These are phyloP conservation scores for Microcaecilia unicolor DNA, from an alignment of 2,797 vertebrate genomes.

Conservation along the genomic window DNA sequence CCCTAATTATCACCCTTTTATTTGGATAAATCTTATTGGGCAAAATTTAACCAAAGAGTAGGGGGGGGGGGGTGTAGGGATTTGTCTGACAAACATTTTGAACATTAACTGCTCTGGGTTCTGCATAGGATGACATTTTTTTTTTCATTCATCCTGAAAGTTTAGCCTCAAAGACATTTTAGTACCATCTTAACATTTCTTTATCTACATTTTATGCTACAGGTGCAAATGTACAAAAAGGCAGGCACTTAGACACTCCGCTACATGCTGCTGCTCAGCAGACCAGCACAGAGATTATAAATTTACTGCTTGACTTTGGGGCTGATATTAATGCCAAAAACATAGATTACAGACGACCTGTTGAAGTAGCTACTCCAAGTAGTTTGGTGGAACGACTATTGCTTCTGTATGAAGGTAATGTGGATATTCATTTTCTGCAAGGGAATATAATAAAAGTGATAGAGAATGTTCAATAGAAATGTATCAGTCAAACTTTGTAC, in stretches of 20 bases:
- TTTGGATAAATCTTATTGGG: too few relatives aligned
- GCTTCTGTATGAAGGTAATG: constrained; percentile 81
- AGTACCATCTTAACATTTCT: neutral
- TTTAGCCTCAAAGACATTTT: neutral
- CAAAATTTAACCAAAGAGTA: too few relatives aligned
- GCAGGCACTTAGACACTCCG: constrained; percentile 76
- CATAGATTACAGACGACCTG: constrained; percentile 71
- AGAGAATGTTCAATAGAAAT: too few relatives aligned
- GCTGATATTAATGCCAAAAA: constrained; percentile 85
- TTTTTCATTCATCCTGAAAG: too few relatives aligned
- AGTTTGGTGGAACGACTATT: constrained; percentile 75
- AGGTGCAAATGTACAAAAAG: constrained; percentile 89
- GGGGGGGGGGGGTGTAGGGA: too few relatives aligned
- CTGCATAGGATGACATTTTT: too few relatives aligned
- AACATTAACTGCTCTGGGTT: too few relatives aligned
- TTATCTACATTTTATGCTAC: fast-evolving
- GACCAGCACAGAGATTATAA: constrained; percentile 69
- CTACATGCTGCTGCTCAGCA: constrained; percentile 82
- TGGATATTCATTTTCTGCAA: too few relatives aligned
- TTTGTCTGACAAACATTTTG: too few relatives aligned
- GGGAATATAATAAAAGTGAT: too few relatives aligned
- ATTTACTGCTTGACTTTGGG: constrained; percentile 84
- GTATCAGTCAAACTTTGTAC: too few relatives aligned
- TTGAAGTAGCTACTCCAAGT: constrained; percentile 77
- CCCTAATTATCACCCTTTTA: too few relatives aligned